Evolutionary conservation across 2,797 vertebrate genomes (phyloP).

Genomic region (Myotis planiceps): DNA sequence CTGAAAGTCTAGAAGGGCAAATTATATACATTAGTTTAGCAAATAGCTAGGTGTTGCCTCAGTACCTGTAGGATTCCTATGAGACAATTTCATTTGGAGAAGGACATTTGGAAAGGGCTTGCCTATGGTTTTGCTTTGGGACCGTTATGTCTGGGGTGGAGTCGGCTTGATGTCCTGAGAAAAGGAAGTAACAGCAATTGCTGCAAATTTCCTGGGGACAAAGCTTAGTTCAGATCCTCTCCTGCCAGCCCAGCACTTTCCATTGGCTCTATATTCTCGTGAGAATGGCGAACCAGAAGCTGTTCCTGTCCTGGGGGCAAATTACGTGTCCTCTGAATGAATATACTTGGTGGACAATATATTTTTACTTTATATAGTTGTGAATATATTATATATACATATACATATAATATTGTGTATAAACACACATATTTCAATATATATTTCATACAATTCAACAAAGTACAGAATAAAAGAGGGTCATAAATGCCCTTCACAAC

Average conservation of each 20-base stretch:
- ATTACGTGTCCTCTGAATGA: neutral
- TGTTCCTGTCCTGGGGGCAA: neutral
- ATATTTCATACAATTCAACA: neutral
- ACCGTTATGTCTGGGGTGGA: neutral
- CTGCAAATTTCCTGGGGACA: neutral
- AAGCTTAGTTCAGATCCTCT: neutral
- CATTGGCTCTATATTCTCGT: neutral
- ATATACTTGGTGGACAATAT: neutral
- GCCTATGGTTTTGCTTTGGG: neutral
- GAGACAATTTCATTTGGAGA: neutral
- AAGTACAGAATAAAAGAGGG: neutral
- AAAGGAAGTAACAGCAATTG: neutral
- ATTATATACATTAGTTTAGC: neutral
- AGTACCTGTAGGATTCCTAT: neutral
- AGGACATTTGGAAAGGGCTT: neutral
- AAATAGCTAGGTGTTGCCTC: neutral
- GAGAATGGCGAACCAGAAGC: neutral
- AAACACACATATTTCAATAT: neutral
- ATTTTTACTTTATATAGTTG: neutral
- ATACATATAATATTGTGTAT: neutral
- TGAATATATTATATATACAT: neutral
- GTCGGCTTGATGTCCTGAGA: neutral
- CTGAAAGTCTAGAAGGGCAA: neutral
- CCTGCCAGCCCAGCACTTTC: neutral
- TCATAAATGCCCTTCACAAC: neutral